These are phyloP conservation scores for Rhineura floridana DNA, from an alignment of 2,113 vertebrate species.

Conservation along the genomic window DNA sequence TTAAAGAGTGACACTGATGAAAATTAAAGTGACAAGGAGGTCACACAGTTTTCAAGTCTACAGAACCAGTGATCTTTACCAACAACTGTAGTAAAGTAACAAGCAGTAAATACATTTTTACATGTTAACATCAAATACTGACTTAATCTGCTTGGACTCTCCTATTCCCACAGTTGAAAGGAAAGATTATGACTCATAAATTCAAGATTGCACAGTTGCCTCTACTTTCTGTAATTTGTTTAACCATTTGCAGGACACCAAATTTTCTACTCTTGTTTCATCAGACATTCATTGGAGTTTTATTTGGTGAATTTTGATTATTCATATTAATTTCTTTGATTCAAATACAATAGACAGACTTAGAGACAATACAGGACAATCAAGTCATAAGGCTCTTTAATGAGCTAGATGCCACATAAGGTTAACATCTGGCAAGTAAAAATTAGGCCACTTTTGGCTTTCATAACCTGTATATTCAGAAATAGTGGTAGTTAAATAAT, in stretches of 20 bases:
- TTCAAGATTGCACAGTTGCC: neutral
- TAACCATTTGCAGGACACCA: neutral
- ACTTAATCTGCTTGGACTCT: neutral
- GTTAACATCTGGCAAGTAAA: neutral
- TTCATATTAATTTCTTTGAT: neutral
- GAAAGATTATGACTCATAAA: neutral
- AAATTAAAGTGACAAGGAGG: neutral
- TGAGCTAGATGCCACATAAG: neutral
- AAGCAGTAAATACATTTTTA: constrained; percentile 22
- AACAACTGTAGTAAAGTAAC: neutral
- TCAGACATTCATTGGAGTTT: neutral
- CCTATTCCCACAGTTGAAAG: neutral
- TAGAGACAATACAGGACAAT: neutral
- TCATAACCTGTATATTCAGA: neutral
- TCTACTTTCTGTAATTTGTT: neutral
- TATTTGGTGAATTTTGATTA: neutral
- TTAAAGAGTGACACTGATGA: neutral
- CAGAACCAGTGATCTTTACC: neutral
- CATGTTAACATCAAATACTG: neutral
- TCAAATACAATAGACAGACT: neutral
- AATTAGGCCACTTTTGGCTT: neutral
- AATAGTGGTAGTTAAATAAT: neutral
- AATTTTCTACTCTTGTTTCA: neutral
- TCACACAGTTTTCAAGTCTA: constrained; percentile 5
- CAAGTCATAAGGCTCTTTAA: neutral